phyloP scores from a whole-genome alignment of 2,888 invertebrate genomes.

The Phania funesta region DNA sequence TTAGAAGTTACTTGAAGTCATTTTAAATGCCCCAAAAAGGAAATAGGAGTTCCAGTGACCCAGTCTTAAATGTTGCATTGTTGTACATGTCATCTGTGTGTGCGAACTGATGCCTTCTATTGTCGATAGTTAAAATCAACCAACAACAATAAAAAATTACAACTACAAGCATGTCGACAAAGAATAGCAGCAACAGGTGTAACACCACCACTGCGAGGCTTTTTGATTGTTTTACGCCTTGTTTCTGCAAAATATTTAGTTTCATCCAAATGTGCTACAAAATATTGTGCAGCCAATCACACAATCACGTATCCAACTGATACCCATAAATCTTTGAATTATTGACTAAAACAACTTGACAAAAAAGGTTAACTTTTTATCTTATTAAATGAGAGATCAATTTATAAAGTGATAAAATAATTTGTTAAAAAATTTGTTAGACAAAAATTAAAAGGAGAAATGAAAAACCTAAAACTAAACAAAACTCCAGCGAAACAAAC shows the following conservation, averaged over 20 bases:
- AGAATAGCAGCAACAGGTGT: constrained; percentile 52
- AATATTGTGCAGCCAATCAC: not conserved
- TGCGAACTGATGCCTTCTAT: not conserved
- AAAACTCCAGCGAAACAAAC: not conserved
- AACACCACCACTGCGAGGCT: constrained; percentile 7
- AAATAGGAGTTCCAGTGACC: constrained; percentile 51
- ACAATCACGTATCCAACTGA: constrained; percentile 47
- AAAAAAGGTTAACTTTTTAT: constrained; percentile 67
- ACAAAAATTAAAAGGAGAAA: constrained; percentile 18
- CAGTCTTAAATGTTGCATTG: constrained; percentile 23
- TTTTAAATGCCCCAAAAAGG: constrained; percentile 27
- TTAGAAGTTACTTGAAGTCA: constrained; percentile 31
- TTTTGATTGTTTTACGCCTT: not conserved
- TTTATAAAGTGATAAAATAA: constrained; percentile 65
- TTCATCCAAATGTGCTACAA: constrained; percentile 38
- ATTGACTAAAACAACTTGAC: constrained; percentile 63
- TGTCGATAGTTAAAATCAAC: constrained; percentile 32
- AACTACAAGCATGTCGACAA: constrained; percentile 16
- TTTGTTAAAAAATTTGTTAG: constrained; percentile 64
- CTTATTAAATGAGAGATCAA: constrained; percentile 66
- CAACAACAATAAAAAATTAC: constrained; percentile 43
- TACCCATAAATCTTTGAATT: constrained; percentile 59
- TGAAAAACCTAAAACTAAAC: not conserved
- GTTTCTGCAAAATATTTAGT: not conserved
- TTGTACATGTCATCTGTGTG: not conserved